These are phyloP conservation scores for Tadarida brasiliensis DNA, from an alignment of 2,797 vertebrate species.

Conservation along the genomic window DNA sequence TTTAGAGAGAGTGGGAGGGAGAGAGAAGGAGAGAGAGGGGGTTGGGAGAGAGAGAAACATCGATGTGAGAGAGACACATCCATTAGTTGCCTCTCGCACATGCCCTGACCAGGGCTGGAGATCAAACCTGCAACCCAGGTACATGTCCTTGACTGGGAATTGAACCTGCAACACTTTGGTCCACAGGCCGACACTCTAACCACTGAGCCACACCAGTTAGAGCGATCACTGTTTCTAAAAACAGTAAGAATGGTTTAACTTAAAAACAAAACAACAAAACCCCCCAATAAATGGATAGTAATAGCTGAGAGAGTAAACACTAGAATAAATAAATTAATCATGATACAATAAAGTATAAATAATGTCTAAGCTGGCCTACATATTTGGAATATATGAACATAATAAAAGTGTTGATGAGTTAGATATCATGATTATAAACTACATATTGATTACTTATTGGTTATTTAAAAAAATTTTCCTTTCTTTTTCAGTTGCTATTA, in stretches of 20 bases:
- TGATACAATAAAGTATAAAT: background rate
- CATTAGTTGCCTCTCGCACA: too few relatives aligned
- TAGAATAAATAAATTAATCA: background rate
- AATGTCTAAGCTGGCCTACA: background rate
- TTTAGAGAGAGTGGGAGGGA: too few relatives aligned
- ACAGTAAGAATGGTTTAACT: slow-evolving; percentile 5
- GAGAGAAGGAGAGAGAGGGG: too few relatives aligned
- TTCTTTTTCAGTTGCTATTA: background rate
- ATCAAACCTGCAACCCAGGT: too few relatives aligned
- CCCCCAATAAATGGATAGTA: background rate
- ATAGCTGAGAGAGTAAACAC: background rate
- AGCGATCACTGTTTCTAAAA: slow-evolving; percentile 13
- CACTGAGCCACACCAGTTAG: too few relatives aligned
- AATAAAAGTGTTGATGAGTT: slow-evolving; percentile 11
- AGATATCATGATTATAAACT: background rate
- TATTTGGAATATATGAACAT: background rate
- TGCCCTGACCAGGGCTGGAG: too few relatives aligned
- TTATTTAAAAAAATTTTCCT: background rate
- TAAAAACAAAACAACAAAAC: background rate
- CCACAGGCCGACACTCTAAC: too few relatives aligned
- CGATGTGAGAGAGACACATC: too few relatives aligned
- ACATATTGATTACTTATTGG: background rate
- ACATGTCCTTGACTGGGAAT: too few relatives aligned
- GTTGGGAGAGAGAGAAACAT: too few relatives aligned
- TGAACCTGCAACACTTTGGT: too few relatives aligned